A percentile compares a stretch with the other conserved stretches of the same genome.
Conservation (phyloP, 92 coral and sea anemone genomes). For the Heteractis magnifica region DNA sequence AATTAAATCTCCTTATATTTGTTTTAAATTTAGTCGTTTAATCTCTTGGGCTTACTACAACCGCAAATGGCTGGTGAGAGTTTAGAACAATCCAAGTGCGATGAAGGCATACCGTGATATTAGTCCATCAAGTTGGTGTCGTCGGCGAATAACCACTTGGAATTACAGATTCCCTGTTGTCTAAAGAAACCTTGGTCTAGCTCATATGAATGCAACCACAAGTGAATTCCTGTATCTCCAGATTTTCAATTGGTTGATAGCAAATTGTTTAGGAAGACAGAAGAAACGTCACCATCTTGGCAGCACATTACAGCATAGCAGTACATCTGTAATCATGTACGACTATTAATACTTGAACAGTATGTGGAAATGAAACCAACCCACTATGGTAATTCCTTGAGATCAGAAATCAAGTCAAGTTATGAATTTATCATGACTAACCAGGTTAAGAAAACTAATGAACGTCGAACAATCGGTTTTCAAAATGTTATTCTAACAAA, state of each 20-base stretch:
- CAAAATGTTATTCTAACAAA: not conserved
- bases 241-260: not conserved
- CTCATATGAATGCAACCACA: not conserved
- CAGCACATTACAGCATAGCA: not conserved
- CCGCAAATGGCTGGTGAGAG: constrained; percentile 15
- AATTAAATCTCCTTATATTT: constrained; percentile 7
- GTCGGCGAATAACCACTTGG: not conserved
- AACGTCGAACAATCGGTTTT: not conserved
- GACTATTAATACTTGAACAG: constrained; percentile 3
- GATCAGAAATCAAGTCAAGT: constrained; percentile 4
- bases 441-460: not conserved
- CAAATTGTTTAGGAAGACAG: not conserved
- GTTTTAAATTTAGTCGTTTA: not conserved
- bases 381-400: not conserved
- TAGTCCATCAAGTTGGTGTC: not conserved
- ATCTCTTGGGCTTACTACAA: not conserved
- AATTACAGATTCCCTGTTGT: not conserved
- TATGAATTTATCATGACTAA: constrained; percentile 24
- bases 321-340: not conserved
- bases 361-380: not conserved
- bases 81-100: not conserved
- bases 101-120: not conserved
- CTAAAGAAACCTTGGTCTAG: not conserved
- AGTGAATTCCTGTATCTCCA: not conserved
- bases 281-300: not conserved